Evolutionary conservation across 2,888 invertebrate species (phyloP).

Genomic region (Chymomyza caudatula): DNA sequence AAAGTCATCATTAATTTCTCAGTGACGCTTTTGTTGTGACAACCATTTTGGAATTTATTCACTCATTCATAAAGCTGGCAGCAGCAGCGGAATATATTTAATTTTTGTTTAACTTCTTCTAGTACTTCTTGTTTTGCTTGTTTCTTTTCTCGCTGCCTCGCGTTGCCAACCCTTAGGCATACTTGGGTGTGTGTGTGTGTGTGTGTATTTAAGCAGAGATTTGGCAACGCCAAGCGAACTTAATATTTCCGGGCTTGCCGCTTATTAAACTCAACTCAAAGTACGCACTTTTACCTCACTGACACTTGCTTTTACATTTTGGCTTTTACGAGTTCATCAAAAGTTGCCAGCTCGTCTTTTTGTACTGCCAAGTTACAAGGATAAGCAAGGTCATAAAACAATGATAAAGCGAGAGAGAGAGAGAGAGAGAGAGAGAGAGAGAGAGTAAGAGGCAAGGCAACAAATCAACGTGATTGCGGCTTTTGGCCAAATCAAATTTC

Average conservation of each 20-base stretch:
- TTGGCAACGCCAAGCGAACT: background rate
- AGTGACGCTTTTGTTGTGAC: constrained; percentile 56
- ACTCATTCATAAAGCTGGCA: constrained; percentile 30
- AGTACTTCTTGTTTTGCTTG: background rate
- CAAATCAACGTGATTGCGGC: constrained; percentile 32
- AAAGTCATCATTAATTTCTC: constrained; percentile 71
- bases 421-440: background rate
- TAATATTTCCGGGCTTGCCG: constrained; percentile 1
- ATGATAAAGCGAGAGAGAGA: too few relatives aligned
- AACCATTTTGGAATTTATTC: constrained; percentile 67
- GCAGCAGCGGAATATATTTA: background rate
- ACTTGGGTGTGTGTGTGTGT: background rate
- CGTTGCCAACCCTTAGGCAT: background rate
- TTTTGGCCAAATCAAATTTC: background rate
- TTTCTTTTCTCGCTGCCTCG: too few relatives aligned
- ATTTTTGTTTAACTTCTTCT: background rate
- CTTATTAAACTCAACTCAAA: constrained; percentile 19
- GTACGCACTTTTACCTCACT: constrained; percentile 22
- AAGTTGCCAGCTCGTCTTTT: constrained; percentile 48
- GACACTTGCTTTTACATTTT: background rate
- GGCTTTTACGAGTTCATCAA: constrained; percentile 68
- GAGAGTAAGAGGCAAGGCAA: constrained; percentile 11
- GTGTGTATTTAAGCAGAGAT: background rate
- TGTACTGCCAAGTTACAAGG: constrained; percentile 61
- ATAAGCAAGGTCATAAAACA: constrained; percentile 70